Base-by-base conservation (phyloP, 2,888 invertebrate species). In the Phrixothrix hirtus region DNA sequence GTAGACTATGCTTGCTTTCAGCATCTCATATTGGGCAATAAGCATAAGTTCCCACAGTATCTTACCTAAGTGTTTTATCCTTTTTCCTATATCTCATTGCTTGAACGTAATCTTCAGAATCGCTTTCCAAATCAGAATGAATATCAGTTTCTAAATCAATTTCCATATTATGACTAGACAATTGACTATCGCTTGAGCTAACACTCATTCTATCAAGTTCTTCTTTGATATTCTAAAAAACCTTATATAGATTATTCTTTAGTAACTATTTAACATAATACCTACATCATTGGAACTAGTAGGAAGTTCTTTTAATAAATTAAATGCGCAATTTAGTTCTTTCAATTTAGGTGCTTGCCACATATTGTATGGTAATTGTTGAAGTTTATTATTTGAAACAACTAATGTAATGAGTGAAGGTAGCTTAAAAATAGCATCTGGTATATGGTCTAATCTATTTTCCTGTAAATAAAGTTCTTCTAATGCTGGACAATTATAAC, bases 401-500 rank as follows among this genome's bases (percentile, higher is more conserved):
- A 97, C 95, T 58, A 99, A 79, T 1, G 88, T 87, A 7, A 83
- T 79, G 27, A 97, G 78, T 0, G 85, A 78, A 0, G 93, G 90
- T 42, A 97, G 79, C 2, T 83, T 81, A 78, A 96, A 95, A 16
- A 97, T 77, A 43, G 86, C 86, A 1, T 87, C 81, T 0, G 96
- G 95, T 7, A 98, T 75, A 42, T 82, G 80, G 58, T 91, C 90
- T 25, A 99, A 76, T 1, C 92, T 83, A 75, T 95, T 95, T 73
- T 96, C 92, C 76, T 92, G 90, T n/a, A 98, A 71, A 68, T 92
- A 92, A 17, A 98, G 75, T 70, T 96, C 96, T 67, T 95, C 95
- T 46, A 97, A 75, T 32, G 88, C 86, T 0, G 92, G 91, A 64
- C 89, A 88, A 2, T 81, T 80, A 68, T 89, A 86, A 10, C 81